Base-by-base conservation (phyloP, 2,888 invertebrate genomes). In the Odontocolon sp. region DNA sequence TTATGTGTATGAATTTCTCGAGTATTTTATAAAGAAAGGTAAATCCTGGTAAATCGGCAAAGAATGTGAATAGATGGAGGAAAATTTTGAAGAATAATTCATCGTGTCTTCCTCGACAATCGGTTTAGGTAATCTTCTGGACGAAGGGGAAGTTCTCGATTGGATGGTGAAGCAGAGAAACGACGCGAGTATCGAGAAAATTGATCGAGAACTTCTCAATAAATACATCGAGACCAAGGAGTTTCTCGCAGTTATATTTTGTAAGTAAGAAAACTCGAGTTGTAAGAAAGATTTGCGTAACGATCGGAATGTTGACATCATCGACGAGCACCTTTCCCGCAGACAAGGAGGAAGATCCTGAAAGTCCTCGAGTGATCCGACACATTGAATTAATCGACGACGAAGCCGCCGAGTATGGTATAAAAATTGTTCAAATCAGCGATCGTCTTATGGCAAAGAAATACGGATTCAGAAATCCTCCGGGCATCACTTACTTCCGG, bases 401-500 rank as follows among this genome's bases (percentile, higher is more conserved):
- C 84, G 97, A 98, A 91, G 97, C 97, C 14, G 92, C 95, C 6
- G 97, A 97, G 89, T 98, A 97, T 89, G 97, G 97, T 66, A 97
- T 98, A 76, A 95, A 96, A 91, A 94, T 98, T 79, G 96, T 96
- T 0, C 96, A 97, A 91, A 96, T 96, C 92, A 94, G 93, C 84
- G 98, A 98, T 90, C 93, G 95, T 14, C 91, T 98, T 31, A 98
- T 98, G 96, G 97, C 97, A 1, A 98, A 98, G 89, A 98, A 98
- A 87, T 98, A 96, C 89, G 97, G 97, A 0, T 97, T 93, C 86
- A 93, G 97, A 74, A 95, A 96, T 89, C 96, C 97, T 18, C 98
- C 98, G 0, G 98, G 97, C 3, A 94, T 98, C 4, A 96, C 96
- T 0, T 97, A 97, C 88, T 98, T 98, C 91, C 93, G 97, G 67